Percentiles rank a stretch among this genome's conserved stretches.
These are phyloP conservation scores for Euphonia xanthogaster DNA, from an alignment of 2,797 vertebrate species.

Conservation along the genomic window DNA sequence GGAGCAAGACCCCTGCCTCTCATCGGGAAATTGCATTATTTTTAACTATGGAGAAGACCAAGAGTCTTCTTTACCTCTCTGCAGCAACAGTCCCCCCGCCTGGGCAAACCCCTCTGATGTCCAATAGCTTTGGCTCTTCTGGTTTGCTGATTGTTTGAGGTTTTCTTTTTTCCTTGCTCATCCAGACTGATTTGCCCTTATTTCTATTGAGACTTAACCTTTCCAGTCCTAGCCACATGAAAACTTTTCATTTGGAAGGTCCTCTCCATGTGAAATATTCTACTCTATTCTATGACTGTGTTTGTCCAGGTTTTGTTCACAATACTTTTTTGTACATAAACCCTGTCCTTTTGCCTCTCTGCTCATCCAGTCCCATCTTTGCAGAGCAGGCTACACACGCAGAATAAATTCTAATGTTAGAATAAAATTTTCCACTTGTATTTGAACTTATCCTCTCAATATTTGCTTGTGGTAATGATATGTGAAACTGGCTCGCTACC, in stretches of 20 bases:
- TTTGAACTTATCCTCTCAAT: not conserved
- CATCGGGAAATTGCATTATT: rapidly evolving
- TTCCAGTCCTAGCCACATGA: not conserved
- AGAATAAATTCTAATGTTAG: not conserved
- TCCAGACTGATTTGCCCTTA: not conserved
- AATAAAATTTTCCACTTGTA: not conserved
- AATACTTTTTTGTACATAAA: not conserved
- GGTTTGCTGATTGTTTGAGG: not conserved
- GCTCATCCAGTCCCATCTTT: not conserved
- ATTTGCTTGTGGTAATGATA: not conserved
- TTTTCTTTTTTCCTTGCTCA: not conserved
- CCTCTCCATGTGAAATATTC: not conserved
- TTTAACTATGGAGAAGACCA: not conserved
- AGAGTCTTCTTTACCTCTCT: rapidly evolving
- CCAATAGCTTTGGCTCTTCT: not conserved
- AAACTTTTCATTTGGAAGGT: not conserved
- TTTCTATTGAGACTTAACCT: not conserved
- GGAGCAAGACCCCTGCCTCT: not conserved
- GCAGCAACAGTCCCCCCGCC: not conserved
- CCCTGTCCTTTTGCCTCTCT: not conserved
- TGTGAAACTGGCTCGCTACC: not conserved
- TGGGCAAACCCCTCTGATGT: not conserved
- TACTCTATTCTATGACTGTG: not conserved
- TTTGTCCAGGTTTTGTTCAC: not conserved
- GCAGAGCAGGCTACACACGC: not conserved